phyloP scores from a whole-genome alignment of 2,113 vertebrate species.

The Forbesichthys agassizii region DNA sequence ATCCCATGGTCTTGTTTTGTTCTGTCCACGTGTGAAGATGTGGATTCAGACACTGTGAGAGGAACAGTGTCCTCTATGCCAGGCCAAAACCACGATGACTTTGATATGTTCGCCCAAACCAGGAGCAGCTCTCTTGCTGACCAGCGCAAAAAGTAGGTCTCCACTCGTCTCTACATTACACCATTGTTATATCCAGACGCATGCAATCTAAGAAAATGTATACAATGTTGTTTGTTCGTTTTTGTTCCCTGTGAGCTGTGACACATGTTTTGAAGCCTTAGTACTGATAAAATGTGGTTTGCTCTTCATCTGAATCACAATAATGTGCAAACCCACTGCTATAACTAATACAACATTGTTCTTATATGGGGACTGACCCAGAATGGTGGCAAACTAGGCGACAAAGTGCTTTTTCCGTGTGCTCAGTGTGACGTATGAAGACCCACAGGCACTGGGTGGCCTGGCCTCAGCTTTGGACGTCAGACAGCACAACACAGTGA shows the following conservation, averaged over 20 bases:
- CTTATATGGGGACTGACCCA: too few relatives aligned
- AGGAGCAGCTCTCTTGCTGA: conserved; percentile 90
- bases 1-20: background rate
- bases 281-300: too few relatives aligned
- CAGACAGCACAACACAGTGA: conserved; percentile 90
- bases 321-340: too few relatives aligned
- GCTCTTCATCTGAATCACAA: too few relatives aligned
- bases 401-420: conserved; percentile 8
- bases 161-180: background rate
- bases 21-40: conserved; percentile 73
- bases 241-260: too few relatives aligned
- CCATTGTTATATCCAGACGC: background rate
- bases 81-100: conserved; percentile 83
- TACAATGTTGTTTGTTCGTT: too few relatives aligned
- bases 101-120: conserved; percentile 96
- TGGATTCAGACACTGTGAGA: conserved; percentile 83
- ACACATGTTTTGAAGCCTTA: too few relatives aligned
- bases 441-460: conserved; percentile 86
- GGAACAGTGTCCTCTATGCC: conserved; percentile 84
- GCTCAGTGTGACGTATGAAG: conserved; percentile 88
- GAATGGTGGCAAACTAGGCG: too few relatives aligned
- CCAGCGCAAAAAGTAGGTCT: conserved; percentile 88
- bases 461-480: conserved; percentile 85
- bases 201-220: background rate
- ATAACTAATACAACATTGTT: too few relatives aligned